Evolutionary conservation across 2,797 vertebrate genomes (phyloP).

Genomic region (Masticophis lateralis): DNA sequence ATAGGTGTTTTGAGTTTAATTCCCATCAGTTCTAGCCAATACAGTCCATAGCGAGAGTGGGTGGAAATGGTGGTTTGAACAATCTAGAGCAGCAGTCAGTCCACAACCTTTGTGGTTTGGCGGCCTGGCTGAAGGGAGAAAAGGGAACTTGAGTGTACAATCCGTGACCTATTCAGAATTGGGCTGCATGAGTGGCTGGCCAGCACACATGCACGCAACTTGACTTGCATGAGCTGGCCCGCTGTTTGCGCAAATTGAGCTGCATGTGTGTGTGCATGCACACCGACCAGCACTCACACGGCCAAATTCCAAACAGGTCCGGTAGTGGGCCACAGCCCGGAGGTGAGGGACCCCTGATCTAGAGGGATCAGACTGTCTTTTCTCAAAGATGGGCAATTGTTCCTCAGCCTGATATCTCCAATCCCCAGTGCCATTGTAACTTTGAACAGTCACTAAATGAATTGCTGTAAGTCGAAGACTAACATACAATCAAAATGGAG

Average conservation of each 20-base stretch:
- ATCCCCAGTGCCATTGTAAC: background rate
- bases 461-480: background rate
- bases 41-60: background rate
- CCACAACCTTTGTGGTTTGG: background rate
- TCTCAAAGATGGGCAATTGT: background rate
- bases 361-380: background rate
- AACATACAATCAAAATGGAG: background rate
- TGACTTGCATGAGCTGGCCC: too few relatives aligned
- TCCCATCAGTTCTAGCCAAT: background rate
- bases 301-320: background rate
- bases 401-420: background rate
- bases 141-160: too few relatives aligned
- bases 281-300: too few relatives aligned
- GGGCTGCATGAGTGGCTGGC: too few relatives aligned
- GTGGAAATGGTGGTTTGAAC: background rate
- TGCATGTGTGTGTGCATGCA: background rate
- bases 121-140: too few relatives aligned
- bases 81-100: background rate
- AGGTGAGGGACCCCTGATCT: background rate
- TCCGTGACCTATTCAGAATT: too few relatives aligned
- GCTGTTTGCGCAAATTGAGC: too few relatives aligned
- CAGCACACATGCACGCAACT: too few relatives aligned
- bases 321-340: background rate
- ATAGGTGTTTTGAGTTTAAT: background rate
- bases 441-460: background rate